Evolutionary conservation across 2,888 invertebrate genomes (phyloP), one percentile per base, ranked within the genome.

Genomic region (Stenolophus ochropezus): DNA sequence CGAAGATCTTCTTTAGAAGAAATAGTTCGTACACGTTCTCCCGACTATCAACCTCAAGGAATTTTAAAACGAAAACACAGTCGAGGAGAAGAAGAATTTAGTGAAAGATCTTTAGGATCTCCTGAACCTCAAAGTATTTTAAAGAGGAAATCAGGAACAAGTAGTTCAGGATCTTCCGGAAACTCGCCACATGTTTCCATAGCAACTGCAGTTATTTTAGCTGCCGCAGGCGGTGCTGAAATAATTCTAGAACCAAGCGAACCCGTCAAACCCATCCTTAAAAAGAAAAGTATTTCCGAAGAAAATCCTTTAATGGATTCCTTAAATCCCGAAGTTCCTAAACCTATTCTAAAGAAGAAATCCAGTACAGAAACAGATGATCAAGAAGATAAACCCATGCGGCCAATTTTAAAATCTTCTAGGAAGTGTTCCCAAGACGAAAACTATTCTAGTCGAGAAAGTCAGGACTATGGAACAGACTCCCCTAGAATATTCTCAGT

Each of bases 341-440:
- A 91, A 88, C 96, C 97, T 2, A 97, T 97, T 86, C 88, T 97
- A 49, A 97, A 97, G 89, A 97, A 97, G 90, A 96, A 97, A 88
- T 94, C 94, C 0, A 94, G 93, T 83, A 93, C 93, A 0, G 95
- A 95, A 86, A 93, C 94, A 61, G 94, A 94, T 83, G 95, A 95
- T 85, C 94, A 93, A 69, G 95, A 94, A 85, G 94, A 94, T 71
- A 91, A 92, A 84, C 94, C 94, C 0, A 93, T 92, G 86, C 93
- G 92, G 86, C 95, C 96, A 27, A 96, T 96, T 85, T 89, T 96
- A 56, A 96, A 96, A 88, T 92, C 93, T 65, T 92, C 93, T 0
- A 93, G 93, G 85, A 94, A 92, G 86, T 75, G 91, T 92, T 86
- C 86, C 4, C 27, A 84, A 6, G 87, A 86, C n/a, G 83, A 84